These are phyloP conservation scores for Dysmachus trigonus DNA, from an alignment of 2,888 invertebrate genomes.

Conservation along the genomic window DNA sequence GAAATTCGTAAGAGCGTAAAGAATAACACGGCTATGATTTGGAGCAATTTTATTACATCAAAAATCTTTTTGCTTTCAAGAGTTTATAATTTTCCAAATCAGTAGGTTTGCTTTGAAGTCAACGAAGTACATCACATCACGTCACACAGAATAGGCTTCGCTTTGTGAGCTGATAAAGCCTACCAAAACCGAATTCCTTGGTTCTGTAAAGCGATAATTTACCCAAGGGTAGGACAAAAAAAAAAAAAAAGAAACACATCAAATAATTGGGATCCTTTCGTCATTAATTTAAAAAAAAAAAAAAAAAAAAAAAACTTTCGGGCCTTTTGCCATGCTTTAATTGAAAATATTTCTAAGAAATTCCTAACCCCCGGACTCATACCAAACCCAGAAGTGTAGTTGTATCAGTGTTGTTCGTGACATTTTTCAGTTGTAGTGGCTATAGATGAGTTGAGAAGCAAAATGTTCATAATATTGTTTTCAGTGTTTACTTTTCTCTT, in stretches of 20 bases:
- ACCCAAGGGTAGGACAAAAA: background rate
- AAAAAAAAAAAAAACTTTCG: too few species aligned
- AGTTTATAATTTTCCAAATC: slow-evolving; percentile 41
- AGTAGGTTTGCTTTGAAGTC: slow-evolving; percentile 36
- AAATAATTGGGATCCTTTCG: background rate
- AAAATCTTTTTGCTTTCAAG: slow-evolving; percentile 23
- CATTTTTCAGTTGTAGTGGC: slow-evolving; percentile 25
- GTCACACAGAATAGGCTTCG: slow-evolving; percentile 6
- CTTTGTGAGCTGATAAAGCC: slow-evolving; percentile 41
- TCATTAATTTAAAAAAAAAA: slow-evolving; percentile 1
- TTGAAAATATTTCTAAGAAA: background rate
- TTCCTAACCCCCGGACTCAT: slow-evolving; percentile 5
- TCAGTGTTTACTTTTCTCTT: slow-evolving; percentile 50
- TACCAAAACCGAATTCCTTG: slow-evolving; percentile 8
- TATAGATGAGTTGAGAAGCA: background rate
- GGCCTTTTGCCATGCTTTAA: background rate
- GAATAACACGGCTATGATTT: slow-evolving; percentile 35
- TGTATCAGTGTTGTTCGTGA: slow-evolving; percentile 31
- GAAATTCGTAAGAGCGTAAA: slow-evolving; percentile 30
- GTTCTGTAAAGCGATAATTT: background rate
- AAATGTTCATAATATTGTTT: slow-evolving; percentile 4
- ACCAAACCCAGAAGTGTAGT: background rate
- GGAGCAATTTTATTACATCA: slow-evolving; percentile 38
- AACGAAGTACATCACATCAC: background rate
- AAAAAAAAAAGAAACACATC: background rate